Base-by-base conservation (phyloP, 2,888 invertebrate genomes). In the Gymnosoma rotundatum region DNA sequence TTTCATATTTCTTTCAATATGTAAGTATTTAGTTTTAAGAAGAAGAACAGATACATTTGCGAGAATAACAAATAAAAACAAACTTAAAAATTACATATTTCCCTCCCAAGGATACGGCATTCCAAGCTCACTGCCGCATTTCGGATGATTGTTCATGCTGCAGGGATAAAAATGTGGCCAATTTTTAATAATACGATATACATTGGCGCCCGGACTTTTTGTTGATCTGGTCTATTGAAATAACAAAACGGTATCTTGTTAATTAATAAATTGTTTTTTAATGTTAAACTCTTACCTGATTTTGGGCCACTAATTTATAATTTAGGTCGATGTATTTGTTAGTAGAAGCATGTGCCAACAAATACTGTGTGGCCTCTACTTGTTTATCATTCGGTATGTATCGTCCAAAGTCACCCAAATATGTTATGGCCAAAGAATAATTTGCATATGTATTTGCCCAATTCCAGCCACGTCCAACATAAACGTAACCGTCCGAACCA, bases 401-500 rank as follows among this genome's bases (percentile, higher is more conserved):
- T 38, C 91, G 92, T 54, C 91, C 88, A 87, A 90, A 93, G 88
- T 93, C 93, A 25, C 94, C 94, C 89, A 94, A 92, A 86, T 93
- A 93, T 78, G 92, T 91, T 52, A 94, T 90, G 4, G 92, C 92
- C 81, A 94, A 90, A 60, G 93, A 92, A 73, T 92, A 91, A 88
- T 91, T 92, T 20, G 92, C 92, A 88, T 94, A 94, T 48, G 93
- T 93, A 79, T 94, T 94, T 66, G 92, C 92, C 54, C 90, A 91
- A 79, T 92, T 91, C 93, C 93, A 94, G 83, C 93, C 93, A 79
- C 94, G 91, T 38, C 93, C 94, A 64, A 93, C 93, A 87, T 93
- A 94, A 45, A 94, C 90, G 83, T 92, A 92, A 9, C 93, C 94
- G 89, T 94, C 94, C 48, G 93, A 93, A 8, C 94, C 94, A 72